Conservation (phyloP, 2,797 vertebrate genomes). For the Microctenopoma steveboyesi region DNA sequence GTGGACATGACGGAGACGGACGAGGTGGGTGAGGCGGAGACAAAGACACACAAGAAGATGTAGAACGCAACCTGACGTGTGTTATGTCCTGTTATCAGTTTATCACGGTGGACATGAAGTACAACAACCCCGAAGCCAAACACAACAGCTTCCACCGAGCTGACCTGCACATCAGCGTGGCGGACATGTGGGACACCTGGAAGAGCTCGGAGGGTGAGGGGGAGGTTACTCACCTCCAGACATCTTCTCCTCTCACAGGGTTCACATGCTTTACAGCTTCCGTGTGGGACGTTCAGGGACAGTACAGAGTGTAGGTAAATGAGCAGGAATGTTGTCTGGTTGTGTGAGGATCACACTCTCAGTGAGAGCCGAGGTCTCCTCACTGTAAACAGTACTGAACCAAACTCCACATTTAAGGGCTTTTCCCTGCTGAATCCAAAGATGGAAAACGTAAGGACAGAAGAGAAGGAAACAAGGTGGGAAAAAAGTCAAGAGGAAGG, state of each 20-base stretch:
- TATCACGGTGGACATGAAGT: constrained; percentile 91
- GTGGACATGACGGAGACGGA: constrained; percentile 93
- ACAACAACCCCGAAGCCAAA: constrained; percentile 89
- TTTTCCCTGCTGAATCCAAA: too few species aligned
- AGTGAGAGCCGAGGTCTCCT: too few species aligned
- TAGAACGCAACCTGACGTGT: too few species aligned
- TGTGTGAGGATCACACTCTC: too few species aligned
- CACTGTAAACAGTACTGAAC: background rate
- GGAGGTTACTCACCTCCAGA: too few species aligned
- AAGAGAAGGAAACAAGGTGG: background rate
- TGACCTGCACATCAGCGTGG: constrained; percentile 93
- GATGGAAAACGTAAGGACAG: too few species aligned
- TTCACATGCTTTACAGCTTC: too few species aligned
- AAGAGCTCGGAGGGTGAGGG: constrained; percentile 88
- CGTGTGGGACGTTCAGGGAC: too few species aligned
- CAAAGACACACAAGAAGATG: too few species aligned
- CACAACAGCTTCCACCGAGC: constrained; percentile 93
- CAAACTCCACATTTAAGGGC: background rate
- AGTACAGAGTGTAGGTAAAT: too few species aligned
- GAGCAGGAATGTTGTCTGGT: too few species aligned
- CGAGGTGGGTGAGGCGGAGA: constrained; percentile 79
- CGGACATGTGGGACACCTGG: constrained; percentile 94
- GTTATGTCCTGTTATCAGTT: constrained; percentile 79
- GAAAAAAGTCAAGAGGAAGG: background rate
- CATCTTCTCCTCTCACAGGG: too few species aligned